Evolutionary conservation across 2,888 invertebrate genomes (phyloP).

Genomic region (Oegoconia quadripuncta): DNA sequence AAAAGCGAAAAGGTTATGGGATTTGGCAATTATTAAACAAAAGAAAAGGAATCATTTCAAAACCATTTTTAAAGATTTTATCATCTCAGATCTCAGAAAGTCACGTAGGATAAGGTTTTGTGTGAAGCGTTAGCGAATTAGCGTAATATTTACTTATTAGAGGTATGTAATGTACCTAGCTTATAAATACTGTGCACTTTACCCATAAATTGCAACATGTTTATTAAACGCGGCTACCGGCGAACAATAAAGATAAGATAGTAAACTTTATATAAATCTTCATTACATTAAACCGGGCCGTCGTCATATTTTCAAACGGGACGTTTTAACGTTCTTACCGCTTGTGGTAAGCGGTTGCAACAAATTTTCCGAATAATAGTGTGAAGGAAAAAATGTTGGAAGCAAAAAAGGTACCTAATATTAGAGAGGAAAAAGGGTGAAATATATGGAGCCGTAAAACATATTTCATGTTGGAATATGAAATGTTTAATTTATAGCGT

Average conservation of each 20-base stretch:
- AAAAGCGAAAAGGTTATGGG: no score
- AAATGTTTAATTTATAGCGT: conserved; percentile 40
- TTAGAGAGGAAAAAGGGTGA: conserved; percentile 32
- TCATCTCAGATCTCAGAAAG: no score
- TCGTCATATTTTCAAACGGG: conserved; percentile 61
- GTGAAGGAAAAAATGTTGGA: conserved; percentile 39
- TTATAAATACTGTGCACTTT: background rate
- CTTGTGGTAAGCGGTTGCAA: conserved; percentile 60
- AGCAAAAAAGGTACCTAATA: conserved; percentile 36
- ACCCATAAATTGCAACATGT: conserved; percentile 12
- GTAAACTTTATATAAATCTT: conserved; percentile 63
- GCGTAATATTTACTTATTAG: no score
- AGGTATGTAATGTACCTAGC: no score
- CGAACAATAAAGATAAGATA: conserved; percentile 25
- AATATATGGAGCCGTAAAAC: conserved; percentile 39
- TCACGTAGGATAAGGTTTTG: no score
- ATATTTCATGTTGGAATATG: conserved; percentile 27
- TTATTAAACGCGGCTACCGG: conserved; percentile 11
- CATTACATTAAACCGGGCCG: conserved; percentile 56
- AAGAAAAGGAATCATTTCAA: no score
- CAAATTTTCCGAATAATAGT: conserved; percentile 58
- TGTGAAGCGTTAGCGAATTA: no score
- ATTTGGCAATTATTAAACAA: no score
- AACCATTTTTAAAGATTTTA: no score
- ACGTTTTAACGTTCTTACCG: conserved; percentile 60